Percentiles rank a stretch among this genome's conserved stretches.
Conservation (phyloP, 2,113 vertebrate species). For the Gadus macrocephalus region DNA sequence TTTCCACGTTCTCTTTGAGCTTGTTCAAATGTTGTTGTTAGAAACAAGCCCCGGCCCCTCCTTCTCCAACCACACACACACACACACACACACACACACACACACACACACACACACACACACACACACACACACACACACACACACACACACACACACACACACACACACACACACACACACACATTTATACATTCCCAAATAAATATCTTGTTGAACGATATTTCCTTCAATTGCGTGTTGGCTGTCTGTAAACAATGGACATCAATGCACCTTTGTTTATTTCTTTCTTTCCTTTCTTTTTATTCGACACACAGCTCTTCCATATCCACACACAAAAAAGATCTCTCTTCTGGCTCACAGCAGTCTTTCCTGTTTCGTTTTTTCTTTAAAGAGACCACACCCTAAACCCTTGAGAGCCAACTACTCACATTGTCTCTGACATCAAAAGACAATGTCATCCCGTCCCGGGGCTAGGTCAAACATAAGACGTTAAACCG, state of each 20-base stretch:
- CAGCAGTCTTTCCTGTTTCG: constrained; percentile 57
- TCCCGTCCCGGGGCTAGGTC: constrained; percentile 26
- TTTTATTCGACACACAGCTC: constrained; percentile 11
- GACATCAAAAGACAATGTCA: constrained; percentile 29
- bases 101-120: neutral
- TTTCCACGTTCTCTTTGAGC: too few species aligned
- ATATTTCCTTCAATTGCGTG: constrained; percentile 49
- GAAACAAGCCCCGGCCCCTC: neutral
- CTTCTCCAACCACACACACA: neutral
- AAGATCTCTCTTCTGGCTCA: constrained; percentile 27
- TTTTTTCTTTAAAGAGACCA: constrained; percentile 35
- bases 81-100: neutral
- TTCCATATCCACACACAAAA: constrained; percentile 29
- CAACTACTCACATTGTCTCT: constrained; percentile 32
- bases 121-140: neutral
- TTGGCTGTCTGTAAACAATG: constrained; percentile 48
- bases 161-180: neutral
- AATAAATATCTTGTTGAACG: constrained; percentile 41
- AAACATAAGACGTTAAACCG: constrained; percentile 23
- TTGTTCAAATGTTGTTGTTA: too few species aligned
- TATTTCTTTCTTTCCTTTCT: constrained; percentile 44
- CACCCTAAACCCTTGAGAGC: constrained; percentile 37
- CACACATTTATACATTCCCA: constrained; percentile 20
- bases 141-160: neutral
- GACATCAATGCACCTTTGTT: constrained; percentile 44